Percentiles rank a stretch among this genome's conserved stretches.
Evolutionary conservation across 1,140 invertebrate species (phyloP).

Genomic region (Paralvinella palmiformis): DNA sequence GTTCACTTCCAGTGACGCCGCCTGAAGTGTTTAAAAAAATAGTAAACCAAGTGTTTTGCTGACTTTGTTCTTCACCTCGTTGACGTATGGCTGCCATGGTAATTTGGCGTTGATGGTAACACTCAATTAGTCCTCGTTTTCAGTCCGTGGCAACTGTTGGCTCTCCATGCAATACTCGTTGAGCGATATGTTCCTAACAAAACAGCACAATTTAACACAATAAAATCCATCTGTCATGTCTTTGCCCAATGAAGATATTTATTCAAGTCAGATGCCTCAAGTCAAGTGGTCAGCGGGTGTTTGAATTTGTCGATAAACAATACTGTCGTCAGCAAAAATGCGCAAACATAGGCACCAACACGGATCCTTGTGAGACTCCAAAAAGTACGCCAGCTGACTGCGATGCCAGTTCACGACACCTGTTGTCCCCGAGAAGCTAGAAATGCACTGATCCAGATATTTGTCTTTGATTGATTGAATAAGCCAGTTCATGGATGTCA

Average conservation of each 20-base stretch:
- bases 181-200: background rate
- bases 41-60: conserved; percentile 1
- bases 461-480: too few relatives aligned
- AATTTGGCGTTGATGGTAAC: background rate
- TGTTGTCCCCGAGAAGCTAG: background rate
- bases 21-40: background rate
- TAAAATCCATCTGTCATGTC: conserved; percentile 1
- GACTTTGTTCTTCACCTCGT: background rate
- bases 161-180: background rate
- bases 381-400: background rate
- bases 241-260: background rate
- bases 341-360: background rate
- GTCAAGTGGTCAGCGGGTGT: too few relatives aligned
- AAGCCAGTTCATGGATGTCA: too few relatives aligned
- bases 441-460: conserved; percentile 3
- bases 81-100: background rate
- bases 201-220: background rate
- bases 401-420: background rate
- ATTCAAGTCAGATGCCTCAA: too few relatives aligned
- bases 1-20: too few relatives aligned
- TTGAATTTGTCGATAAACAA: background rate
- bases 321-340: background rate
- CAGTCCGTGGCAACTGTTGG: conserved; percentile 1
- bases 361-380: background rate
- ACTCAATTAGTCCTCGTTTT: background rate